These are phyloP conservation scores for Carettochelys insculpta DNA, from an alignment of 2,113 vertebrate species.

Conservation along the genomic window DNA sequence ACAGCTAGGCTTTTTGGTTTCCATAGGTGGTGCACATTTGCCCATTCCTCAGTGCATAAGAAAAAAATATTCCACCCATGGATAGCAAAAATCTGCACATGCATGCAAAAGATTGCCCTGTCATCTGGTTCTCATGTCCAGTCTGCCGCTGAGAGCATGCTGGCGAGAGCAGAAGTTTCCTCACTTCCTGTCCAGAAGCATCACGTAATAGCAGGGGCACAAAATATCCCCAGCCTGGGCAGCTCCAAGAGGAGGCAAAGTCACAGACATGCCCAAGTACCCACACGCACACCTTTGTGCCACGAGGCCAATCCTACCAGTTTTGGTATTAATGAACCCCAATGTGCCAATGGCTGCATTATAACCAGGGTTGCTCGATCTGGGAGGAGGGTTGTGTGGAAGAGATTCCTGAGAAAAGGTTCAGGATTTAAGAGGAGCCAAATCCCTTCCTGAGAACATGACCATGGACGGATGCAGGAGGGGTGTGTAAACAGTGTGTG, in stretches of 20 bases:
- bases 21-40: no score
- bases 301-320: neutral
- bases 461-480: neutral
- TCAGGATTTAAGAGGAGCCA: neutral
- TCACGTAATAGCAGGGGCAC: neutral
- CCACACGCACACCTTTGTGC: neutral
- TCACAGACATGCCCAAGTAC: neutral
- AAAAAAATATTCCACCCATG: no score
- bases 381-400: neutral
- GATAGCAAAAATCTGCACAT: no score
- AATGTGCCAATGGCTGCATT: neutral
- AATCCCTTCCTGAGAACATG: neutral
- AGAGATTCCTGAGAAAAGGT: neutral
- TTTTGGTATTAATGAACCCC: neutral
- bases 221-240: neutral
- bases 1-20: no score
- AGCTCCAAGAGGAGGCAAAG: neutral
- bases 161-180: neutral
- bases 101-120: no score
- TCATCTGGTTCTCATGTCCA: neutral
- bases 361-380: neutral
- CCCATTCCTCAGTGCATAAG: no score
- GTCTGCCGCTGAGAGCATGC: neutral
- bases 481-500: neutral
- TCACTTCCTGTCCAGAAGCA: neutral